Percentiles rank a stretch among this genome's conserved stretches.
Evolutionary conservation across 2,113 vertebrate species (phyloP).

Genomic region (Triplophysa siluroides): DNA sequence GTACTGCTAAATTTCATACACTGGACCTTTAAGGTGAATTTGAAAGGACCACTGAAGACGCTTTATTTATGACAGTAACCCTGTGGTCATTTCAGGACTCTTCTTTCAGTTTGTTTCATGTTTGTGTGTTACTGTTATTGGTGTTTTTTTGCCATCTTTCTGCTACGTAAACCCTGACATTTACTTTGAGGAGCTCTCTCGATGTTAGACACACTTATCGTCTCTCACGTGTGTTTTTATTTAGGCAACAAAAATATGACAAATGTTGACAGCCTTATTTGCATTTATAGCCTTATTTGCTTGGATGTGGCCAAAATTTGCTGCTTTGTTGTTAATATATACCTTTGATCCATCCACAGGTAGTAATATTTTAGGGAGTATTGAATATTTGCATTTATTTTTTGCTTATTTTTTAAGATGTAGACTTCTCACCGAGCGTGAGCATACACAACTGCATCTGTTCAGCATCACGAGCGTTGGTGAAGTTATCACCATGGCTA

Average conservation of each 20-base stretch:
- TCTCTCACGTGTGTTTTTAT: not conserved
- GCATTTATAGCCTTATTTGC: not conserved
- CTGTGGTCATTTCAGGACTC: too few relatives aligned
- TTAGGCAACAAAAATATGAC: not conserved
- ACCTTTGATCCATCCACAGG: too few relatives aligned
- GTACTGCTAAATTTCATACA: too few relatives aligned
- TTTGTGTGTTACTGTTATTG: not conserved
- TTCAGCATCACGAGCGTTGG: not conserved
- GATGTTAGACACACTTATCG: not conserved
- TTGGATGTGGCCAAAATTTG: not conserved
- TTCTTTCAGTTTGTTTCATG: not conserved
- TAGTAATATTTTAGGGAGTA: not conserved
- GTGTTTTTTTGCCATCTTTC: not conserved
- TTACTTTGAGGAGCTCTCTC: not conserved
- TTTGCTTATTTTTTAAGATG: not conserved
- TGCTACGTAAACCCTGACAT: not conserved
- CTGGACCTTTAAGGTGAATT: too few relatives aligned
- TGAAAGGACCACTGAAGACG: too few relatives aligned
- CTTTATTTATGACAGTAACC: too few relatives aligned
- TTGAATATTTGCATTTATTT: not conserved
- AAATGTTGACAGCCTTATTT: not conserved
- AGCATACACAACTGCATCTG: not conserved
- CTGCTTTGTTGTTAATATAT: not conserved
- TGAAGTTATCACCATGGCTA: not conserved
- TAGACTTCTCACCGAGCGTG: not conserved